A percentile compares a stretch with the other conserved stretches of the same genome.
Conservation (phyloP, 1,140 invertebrate species). For the Pachyrhynchus sulphureomaculatus region DNA sequence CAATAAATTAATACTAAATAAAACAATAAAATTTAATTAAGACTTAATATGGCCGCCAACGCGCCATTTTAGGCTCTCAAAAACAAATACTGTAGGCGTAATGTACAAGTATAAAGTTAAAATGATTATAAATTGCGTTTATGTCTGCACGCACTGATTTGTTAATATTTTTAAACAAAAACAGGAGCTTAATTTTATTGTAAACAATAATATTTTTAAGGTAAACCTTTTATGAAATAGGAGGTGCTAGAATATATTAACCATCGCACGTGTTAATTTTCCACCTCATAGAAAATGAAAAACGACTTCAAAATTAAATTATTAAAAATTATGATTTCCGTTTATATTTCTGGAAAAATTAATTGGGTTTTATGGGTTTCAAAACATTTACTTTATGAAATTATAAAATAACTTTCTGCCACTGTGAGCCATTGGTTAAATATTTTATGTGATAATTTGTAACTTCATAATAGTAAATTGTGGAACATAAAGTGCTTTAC, state of each 20-base stretch:
- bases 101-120: conserved; percentile 6
- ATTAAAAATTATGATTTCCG: not conserved
- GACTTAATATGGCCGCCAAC: not conserved
- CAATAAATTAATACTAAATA: no score
- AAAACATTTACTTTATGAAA: no score
- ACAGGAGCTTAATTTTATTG: not conserved
- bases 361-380: no score
- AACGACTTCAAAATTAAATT: not conserved
- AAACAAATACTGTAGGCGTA: conserved; percentile 19
- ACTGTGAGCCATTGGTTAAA: no score
- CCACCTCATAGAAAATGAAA: conserved; percentile 11
- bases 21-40: not conserved
- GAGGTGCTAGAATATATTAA: conserved; percentile 12
- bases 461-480: no score
- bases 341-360: no score
- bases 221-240: conserved; percentile 1
- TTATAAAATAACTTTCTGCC: no score
- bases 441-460: no score
- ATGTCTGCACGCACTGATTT: conserved; percentile 16
- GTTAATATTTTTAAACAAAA: conserved; percentile 14
- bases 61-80: conserved; percentile 16
- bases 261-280: conserved; percentile 16
- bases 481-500: no score
- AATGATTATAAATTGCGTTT: conserved; percentile 14
- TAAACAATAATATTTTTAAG: conserved; percentile 4